Base-by-base conservation (phyloP, 2,888 invertebrate species). In the Caenorhabditis sp. region DNA sequence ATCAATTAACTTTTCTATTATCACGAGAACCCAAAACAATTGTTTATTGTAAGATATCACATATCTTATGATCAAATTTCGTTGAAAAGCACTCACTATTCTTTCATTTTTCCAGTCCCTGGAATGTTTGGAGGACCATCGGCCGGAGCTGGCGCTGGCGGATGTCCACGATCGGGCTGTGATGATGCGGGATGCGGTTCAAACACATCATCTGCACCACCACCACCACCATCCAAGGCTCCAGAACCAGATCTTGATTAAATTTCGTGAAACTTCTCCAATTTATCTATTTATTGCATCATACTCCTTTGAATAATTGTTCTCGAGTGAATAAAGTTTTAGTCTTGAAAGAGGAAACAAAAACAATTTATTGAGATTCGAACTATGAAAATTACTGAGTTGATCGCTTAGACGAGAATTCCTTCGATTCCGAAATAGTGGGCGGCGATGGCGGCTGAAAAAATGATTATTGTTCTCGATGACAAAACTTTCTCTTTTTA, bases 221-320 rank as follows among this genome's bases (percentile, higher is more conserved):
- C 25, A 27, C 20, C 21, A 63, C 65, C 73, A 62, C 67, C 76
- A 61, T 53, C 60, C 25, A 76, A 57, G 56, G 74, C 69, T 12
- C 84, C 84, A 7, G 84, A 84, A 53, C 83, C 83, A 36, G 84
- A 84, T 61, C 81, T 84, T 57, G 84, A 84, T 61, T 84, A 62
- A 68, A n/a, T n/a, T 31, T 43, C 10, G 17, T 43, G 5, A 3
- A 3, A 7, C 17, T 14, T 12, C 17, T 3, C 17, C 43, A 2
- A 17, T 12, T 14, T 43, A 17, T 17, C 43, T 43, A 52, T 23
- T 52, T 52, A 43, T 43, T 43, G 43, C 43, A 43, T 43, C 43
- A 43, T 43, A 10, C 3, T 43, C 5, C 43, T 14, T 63, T 65
- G n/a, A n/a, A n/a, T n/a, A n/a, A n/a, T n/a, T n/a, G n/a, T 43